Conservation (phyloP, 53 echinoderm and acorn worm genomes). For the Crossaster papposus region DNA sequence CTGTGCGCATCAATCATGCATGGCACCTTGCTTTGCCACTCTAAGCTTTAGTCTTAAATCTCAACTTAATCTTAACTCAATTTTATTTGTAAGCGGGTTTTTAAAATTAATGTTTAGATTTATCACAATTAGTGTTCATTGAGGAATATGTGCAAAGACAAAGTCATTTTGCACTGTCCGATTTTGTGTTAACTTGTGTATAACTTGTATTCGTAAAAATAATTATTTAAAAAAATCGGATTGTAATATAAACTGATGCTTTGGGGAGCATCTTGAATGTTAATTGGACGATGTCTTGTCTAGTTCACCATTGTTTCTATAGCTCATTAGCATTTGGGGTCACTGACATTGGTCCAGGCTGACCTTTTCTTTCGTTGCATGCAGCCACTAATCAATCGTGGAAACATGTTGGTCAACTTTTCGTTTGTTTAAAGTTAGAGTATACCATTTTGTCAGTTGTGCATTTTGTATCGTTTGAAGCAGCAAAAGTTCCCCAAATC, state of each 20-base stretch:
- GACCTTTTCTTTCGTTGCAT: no score
- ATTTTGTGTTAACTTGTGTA: neutral
- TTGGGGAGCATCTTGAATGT: neutral
- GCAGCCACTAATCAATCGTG: no score
- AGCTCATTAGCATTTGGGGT: neutral
- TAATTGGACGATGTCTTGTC: neutral
- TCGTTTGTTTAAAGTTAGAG: no score
- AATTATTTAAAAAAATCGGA: neutral
- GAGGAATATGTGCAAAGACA: neutral
- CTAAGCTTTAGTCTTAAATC: neutral
- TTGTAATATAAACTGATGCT: neutral
- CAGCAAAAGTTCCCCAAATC: no score
- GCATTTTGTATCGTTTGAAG: no score
- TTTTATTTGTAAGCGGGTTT: neutral
- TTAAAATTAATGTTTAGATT: neutral
- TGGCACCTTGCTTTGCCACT: neutral
- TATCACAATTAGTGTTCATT: neutral
- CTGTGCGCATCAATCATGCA: neutral
- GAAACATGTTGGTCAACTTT: no score
- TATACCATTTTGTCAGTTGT: no score
- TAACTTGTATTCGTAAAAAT: constrained; percentile 4
- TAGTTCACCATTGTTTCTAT: neutral
- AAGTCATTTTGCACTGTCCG: neutral
- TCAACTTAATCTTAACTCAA: neutral
- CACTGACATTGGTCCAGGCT: neutral